phyloP scores from a whole-genome alignment of 2,113 vertebrate species.

The Erinaceus europaeus region DNA sequence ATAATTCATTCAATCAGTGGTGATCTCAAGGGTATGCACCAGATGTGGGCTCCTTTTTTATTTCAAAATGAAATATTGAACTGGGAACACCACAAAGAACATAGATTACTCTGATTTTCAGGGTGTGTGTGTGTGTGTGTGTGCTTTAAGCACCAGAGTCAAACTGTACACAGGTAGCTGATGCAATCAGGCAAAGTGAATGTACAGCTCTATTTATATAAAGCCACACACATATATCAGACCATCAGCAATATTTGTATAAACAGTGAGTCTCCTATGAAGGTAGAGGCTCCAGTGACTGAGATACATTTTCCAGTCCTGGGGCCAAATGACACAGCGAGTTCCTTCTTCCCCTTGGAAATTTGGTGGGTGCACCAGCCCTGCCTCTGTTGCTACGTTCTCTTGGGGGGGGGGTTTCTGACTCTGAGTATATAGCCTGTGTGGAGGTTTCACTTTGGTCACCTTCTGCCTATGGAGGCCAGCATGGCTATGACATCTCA shows the following conservation, averaged over 20 bases:
- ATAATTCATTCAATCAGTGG: constrained; percentile 13
- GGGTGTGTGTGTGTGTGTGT: neutral
- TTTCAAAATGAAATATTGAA: constrained; percentile 23
- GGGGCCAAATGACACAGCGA: constrained; percentile 54
- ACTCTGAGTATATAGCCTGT: constrained; percentile 45
- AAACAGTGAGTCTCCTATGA: constrained; percentile 55
- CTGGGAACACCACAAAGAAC: neutral
- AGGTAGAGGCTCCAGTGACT: constrained; percentile 60
- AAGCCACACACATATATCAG: constrained; percentile 43
- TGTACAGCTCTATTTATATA: constrained; percentile 41
- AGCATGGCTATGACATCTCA: constrained; percentile 47
- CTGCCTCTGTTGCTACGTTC: constrained; percentile 54
- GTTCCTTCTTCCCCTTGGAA: constrained; percentile 69
- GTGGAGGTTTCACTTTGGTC: constrained; percentile 60
- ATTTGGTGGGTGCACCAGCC: constrained; percentile 44
- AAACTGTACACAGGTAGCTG: constrained; percentile 54
- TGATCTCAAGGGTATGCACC: neutral
- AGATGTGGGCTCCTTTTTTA: neutral
- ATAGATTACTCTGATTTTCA: constrained; percentile 26
- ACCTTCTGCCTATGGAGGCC: constrained; percentile 54
- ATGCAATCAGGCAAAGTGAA: constrained; percentile 45
- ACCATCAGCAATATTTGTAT: constrained; percentile 40
- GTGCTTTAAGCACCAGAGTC: neutral
- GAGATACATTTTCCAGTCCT: constrained; percentile 67
- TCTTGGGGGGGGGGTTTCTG: constrained; percentile 55